Conservation (phyloP, 2,888 invertebrate species). For the Dasysyrphus albostriatus region DNA sequence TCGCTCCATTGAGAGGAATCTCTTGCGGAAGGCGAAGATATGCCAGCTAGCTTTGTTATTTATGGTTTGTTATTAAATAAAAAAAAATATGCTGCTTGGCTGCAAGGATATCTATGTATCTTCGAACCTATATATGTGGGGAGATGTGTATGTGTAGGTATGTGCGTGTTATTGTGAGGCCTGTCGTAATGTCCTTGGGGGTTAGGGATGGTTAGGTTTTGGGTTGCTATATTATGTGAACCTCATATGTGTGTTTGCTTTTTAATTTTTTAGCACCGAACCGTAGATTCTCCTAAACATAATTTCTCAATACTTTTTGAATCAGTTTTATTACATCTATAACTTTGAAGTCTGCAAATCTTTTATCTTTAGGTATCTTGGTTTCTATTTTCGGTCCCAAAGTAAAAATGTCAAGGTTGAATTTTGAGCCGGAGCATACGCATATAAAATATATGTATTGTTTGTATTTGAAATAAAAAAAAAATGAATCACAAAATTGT, state of each 20-base stretch:
- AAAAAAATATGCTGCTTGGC: constrained; percentile 60
- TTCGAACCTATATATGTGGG: background rate
- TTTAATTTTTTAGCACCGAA: constrained; percentile 28
- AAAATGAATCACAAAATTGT: no score
- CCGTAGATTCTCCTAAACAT: constrained; percentile 19
- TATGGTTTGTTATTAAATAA: constrained; percentile 82
- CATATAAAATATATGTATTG: background rate
- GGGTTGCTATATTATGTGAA: constrained; percentile 1
- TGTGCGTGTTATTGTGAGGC: constrained; percentile 19
- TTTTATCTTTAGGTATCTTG: background rate
- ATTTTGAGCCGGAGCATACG: no score
- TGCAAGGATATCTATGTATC: background rate
- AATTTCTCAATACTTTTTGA: constrained; percentile 22
- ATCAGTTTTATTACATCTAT: background rate
- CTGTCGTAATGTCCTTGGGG: constrained; percentile 14
- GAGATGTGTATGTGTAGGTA: constrained; percentile 1
- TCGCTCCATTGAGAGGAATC: constrained; percentile 72
- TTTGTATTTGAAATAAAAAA: no score
- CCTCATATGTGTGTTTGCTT: constrained; percentile 6
- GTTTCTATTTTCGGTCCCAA: background rate
- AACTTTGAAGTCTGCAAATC: background rate
- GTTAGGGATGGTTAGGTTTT: background rate
- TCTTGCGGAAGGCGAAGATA: constrained; percentile 75
- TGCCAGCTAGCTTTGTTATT: constrained; percentile 79
- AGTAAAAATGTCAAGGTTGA: no score